Percentiles rank a stretch among this genome's conserved stretches.
These are phyloP conservation scores for Lasiurus cinereus DNA, from an alignment of 2,113 vertebrate species.

Conservation along the genomic window DNA sequence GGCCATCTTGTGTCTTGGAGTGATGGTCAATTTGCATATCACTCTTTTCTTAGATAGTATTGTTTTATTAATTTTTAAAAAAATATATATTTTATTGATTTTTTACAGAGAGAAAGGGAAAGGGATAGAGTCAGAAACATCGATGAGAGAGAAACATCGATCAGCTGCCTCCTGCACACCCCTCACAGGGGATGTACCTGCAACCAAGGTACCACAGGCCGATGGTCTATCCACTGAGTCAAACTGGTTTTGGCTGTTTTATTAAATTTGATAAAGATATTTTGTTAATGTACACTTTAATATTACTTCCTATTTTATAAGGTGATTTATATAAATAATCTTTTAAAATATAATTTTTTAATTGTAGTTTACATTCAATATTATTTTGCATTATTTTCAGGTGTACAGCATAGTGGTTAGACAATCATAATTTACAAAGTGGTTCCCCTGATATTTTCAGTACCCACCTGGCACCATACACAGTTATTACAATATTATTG, in stretches of 20 bases:
- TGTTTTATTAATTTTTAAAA: too few relatives aligned
- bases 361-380: neutral
- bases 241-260: neutral
- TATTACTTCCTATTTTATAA: neutral
- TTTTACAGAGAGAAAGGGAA: too few relatives aligned
- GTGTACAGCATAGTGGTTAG: neutral
- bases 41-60: too few relatives aligned
- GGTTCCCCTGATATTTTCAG: neutral
- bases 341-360: neutral
- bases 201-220: too few relatives aligned
- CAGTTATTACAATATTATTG: neutral
- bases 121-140: too few relatives aligned
- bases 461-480: neutral
- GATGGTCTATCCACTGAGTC: too few relatives aligned
- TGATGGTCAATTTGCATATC: too few relatives aligned
- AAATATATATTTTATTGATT: too few relatives aligned
- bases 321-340: neutral
- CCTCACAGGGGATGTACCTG: too few relatives aligned
- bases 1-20: too few relatives aligned
- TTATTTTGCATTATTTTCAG: neutral
- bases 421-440: neutral
- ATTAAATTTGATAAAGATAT: conserved; percentile 1
- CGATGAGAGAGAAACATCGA: too few relatives aligned
- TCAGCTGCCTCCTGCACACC: too few relatives aligned
- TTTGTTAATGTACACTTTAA: neutral